Conservation (phyloP, 2,797 vertebrate genomes). For the Pachyuromys duprasi region DNA sequence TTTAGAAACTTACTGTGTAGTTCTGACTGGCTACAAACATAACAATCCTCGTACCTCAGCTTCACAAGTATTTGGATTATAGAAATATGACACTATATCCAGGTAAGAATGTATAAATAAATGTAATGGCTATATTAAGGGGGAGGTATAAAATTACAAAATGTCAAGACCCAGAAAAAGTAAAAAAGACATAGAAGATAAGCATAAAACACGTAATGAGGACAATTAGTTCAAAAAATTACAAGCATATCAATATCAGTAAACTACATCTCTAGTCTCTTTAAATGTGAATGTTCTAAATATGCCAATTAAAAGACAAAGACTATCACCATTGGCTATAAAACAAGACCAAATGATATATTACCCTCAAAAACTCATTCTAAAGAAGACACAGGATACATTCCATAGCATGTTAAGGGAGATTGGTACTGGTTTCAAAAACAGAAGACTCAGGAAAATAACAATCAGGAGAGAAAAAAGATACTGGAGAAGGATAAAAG, state of each 20-base stretch:
- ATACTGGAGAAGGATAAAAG: background rate
- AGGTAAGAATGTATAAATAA: background rate
- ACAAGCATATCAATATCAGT: background rate
- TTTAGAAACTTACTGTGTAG: background rate
- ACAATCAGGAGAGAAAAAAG: slow-evolving; percentile 4
- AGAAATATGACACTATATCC: background rate
- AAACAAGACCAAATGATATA: background rate
- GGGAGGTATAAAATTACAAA: slow-evolving; percentile 3
- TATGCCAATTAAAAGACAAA: slow-evolving; percentile 44
- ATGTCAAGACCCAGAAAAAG: background rate
- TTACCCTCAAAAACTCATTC: background rate
- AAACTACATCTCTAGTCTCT: background rate
- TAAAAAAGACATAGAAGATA: background rate
- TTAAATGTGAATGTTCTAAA: slow-evolving; percentile 67
- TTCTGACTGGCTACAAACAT: background rate
- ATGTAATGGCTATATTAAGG: background rate
- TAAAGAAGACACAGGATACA: background rate
- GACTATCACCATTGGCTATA: background rate
- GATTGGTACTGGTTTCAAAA: background rate
- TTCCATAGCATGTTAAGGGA: background rate
- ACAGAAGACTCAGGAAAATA: background rate
- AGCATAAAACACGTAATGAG: background rate
- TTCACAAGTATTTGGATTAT: background rate
- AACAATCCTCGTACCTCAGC: background rate
- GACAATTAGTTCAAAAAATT: background rate